Evolutionary conservation across 2,113 vertebrate genomes (phyloP).

Genomic region (Callopanchax toddi): DNA sequence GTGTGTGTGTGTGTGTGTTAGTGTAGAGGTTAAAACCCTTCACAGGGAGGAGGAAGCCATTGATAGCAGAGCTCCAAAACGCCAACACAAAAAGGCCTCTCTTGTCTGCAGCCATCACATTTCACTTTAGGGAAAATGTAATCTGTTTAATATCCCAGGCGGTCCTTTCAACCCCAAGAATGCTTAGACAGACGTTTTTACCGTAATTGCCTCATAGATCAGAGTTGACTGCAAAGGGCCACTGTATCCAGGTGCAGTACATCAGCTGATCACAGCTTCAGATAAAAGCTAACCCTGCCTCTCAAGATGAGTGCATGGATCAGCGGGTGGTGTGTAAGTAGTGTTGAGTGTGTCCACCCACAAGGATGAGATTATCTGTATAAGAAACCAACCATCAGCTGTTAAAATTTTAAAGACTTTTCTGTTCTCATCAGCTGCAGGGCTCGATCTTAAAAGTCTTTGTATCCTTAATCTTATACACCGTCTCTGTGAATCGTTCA

Average conservation of each 20-base stretch:
- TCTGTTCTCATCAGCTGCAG: neutral
- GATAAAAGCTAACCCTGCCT: constrained; percentile 41
- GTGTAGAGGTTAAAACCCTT: constrained; percentile 12
- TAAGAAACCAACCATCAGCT: neutral
- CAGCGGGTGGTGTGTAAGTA: constrained; percentile 16
- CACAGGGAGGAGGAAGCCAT: constrained; percentile 7
- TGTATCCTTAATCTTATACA: too few species aligned
- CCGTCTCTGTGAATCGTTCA: too few species aligned
- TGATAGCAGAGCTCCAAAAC: constrained; percentile 34
- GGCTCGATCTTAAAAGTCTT: too few species aligned
- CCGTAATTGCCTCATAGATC: constrained; percentile 70
- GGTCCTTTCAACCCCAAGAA: constrained; percentile 67
- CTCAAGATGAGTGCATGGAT: constrained; percentile 51
- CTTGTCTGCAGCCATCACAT: constrained; percentile 64
- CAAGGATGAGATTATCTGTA: constrained; percentile 4
- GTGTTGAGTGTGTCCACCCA: constrained; percentile 7
- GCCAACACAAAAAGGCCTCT: constrained; percentile 29
- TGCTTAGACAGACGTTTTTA: constrained; percentile 73
- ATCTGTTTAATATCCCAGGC: constrained; percentile 70
- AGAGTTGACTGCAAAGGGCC: constrained; percentile 35
- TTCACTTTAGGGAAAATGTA: constrained; percentile 71
- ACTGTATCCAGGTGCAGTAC: constrained; percentile 46
- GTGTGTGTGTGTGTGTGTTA: constrained; percentile 3
- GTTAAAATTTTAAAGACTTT: constrained; percentile 11
- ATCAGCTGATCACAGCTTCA: constrained; percentile 58